Conservation (phyloP, 2,888 invertebrate species). For the Pantelozetes paolii region DNA sequence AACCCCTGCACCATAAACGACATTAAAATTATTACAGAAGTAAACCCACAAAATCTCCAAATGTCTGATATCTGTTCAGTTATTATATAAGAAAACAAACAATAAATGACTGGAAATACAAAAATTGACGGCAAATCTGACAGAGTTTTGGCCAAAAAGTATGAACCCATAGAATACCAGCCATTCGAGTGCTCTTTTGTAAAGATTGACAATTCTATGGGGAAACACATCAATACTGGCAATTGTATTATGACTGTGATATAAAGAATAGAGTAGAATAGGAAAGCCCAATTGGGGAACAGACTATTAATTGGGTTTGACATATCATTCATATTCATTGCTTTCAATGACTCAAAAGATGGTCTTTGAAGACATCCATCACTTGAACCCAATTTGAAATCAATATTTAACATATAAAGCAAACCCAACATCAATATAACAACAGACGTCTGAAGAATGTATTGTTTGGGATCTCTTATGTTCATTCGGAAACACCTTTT, state of each 20-base stretch:
- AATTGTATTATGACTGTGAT: conserved; percentile 40
- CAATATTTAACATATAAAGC: conserved; percentile 38
- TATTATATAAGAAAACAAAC: conserved; percentile 67
- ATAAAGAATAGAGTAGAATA: conserved; percentile 42
- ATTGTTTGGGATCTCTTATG: conserved; percentile 42
- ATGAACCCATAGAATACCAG: conserved; percentile 43
- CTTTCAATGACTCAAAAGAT: background rate
- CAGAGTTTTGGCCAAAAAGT: conserved; percentile 41
- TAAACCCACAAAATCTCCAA: conserved; percentile 62
- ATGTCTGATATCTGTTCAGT: conserved; percentile 73
- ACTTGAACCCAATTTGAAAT: conserved; percentile 41
- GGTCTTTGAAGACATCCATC: conserved; percentile 42
- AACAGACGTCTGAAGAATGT: conserved; percentile 32
- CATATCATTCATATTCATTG: conserved; percentile 27
- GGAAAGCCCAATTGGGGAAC: conserved; percentile 51
- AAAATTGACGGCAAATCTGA: conserved; percentile 60
- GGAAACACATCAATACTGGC: conserved; percentile 43
- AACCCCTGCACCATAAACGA: conserved; percentile 87
- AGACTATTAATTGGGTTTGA: background rate
- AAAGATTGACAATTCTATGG: conserved; percentile 41
- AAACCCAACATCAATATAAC: conserved; percentile 37
- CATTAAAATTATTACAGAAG: conserved; percentile 72
- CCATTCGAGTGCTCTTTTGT: conserved; percentile 42
- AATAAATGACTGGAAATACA: conserved; percentile 61
- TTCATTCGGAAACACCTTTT: conserved; percentile 34